A percentile compares a stretch with the other conserved stretches of the same genome.
Conservation (phyloP, 23 tunicate species). For the Aplidium turbinatum region DNA sequence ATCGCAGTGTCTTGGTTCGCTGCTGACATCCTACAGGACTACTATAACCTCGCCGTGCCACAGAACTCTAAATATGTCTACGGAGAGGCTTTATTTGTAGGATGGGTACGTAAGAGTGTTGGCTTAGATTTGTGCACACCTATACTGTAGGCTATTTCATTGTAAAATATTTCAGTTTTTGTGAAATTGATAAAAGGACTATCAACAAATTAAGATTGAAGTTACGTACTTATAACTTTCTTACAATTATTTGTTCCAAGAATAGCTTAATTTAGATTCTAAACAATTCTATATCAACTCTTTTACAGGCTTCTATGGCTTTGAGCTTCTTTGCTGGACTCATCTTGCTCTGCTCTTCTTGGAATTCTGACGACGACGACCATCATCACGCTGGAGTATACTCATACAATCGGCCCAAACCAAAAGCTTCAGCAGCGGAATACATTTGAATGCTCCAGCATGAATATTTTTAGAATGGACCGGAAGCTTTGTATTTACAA, state of each 20-base stretch:
- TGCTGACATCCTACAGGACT: constrained; percentile 59
- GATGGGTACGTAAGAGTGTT: constrained; percentile 67
- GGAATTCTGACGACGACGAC: constrained; percentile 67
- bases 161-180: no score
- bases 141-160: no score
- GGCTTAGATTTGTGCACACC: no score
- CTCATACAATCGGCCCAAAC: constrained; percentile 82
- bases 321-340: constrained; percentile 57
- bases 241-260: no score
- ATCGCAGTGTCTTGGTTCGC: constrained; percentile 91
- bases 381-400: constrained; percentile 46
- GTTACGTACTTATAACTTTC: no score
- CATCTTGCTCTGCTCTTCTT: constrained; percentile 67
- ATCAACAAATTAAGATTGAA: no score
- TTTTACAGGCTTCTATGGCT: constrained; percentile 54
- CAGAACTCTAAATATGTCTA: constrained; percentile 44
- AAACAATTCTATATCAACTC: no score
- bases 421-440: constrained; percentile 71
- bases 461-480: no score
- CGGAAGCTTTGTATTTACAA: no score
- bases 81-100: constrained; percentile 89
- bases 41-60: neutral
- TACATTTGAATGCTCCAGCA: constrained; percentile 61
- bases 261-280: no score
- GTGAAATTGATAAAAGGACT: no score